These are phyloP conservation scores for Sisyra terminalis DNA, from an alignment of 2,888 invertebrate genomes.

Conservation along the genomic window DNA sequence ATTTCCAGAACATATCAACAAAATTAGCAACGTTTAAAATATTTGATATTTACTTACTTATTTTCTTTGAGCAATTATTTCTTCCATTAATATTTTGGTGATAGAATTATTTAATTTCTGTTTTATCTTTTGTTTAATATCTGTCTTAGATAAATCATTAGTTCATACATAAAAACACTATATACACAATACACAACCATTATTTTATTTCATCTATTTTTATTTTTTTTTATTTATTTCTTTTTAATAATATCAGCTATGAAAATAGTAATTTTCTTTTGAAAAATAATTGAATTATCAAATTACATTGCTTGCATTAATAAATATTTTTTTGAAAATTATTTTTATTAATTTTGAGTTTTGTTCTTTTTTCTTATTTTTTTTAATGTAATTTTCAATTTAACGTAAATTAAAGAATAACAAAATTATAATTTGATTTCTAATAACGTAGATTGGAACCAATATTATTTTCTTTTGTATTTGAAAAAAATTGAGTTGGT, in stretches of 20 bases:
- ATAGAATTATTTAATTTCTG: background rate
- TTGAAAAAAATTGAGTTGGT: too few relatives aligned
- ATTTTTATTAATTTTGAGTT: constrained; percentile 1
- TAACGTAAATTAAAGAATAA: background rate
- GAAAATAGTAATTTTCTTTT: background rate
- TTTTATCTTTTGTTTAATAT: constrained; percentile 1
- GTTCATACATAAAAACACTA: background rate
- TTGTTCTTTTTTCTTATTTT: constrained; percentile 1
- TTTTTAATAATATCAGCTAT: constrained; percentile 3
- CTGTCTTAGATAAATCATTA: background rate
- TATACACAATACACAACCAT: constrained; percentile 4
- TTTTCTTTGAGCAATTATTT: too few relatives aligned
- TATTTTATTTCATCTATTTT: constrained; percentile 4
- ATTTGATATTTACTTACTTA: too few relatives aligned
- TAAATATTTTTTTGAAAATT: background rate
- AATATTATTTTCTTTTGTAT: too few relatives aligned
- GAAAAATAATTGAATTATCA: background rate
- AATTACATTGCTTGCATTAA: constrained; percentile 1
- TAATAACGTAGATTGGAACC: too few relatives aligned
- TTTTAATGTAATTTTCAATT: background rate
- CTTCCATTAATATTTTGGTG: too few relatives aligned
- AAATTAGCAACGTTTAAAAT: too few relatives aligned
- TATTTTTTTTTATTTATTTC: background rate
- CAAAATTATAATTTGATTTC: background rate
- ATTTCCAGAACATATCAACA: too few relatives aligned